Conservation (phyloP, 2,888 invertebrate genomes). For the Cryptocephalus primarius region DNA sequence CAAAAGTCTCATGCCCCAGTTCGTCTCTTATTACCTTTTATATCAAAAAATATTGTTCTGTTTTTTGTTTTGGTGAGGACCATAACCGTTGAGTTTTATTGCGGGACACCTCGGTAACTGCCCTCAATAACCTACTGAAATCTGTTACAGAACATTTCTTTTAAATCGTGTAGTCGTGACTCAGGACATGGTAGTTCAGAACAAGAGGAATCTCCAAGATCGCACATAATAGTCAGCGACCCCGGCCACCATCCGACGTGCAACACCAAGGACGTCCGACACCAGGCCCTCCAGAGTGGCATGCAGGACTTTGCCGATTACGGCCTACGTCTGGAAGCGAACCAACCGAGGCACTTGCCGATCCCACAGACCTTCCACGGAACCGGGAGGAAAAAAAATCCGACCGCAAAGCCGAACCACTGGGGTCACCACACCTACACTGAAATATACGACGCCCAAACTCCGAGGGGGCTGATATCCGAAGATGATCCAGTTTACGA, state of each 20-base stretch:
- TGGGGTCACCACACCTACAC: constrained; percentile 62
- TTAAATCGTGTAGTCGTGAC: constrained; percentile 62
- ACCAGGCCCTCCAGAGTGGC: constrained; percentile 33
- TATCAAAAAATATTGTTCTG: too few relatives aligned
- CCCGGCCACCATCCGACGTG: constrained; percentile 41
- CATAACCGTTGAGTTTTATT: too few relatives aligned
- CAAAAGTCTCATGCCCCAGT: too few relatives aligned
- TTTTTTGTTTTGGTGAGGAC: too few relatives aligned
- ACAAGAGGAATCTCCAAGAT: constrained; percentile 56
- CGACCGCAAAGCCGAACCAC: constrained; percentile 22
- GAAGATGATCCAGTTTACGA: constrained; percentile 75
- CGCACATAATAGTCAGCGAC: constrained; percentile 41
- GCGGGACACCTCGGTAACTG: too few relatives aligned
- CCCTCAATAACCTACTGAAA: too few relatives aligned
- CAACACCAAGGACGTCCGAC: constrained; percentile 45
- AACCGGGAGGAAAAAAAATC: constrained; percentile 29
- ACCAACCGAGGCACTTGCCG: constrained; percentile 27
- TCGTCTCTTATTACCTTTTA: too few relatives aligned
- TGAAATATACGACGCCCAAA: constrained; percentile 51
- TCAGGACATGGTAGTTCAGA: constrained; percentile 53
- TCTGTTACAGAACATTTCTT: constrained; percentile 67
- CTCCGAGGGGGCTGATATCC: constrained; percentile 41
- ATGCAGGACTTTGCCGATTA: constrained; percentile 28
- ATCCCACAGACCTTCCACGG: constrained; percentile 27
- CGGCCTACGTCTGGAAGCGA: constrained; percentile 23